phyloP scores from a whole-genome alignment of 2,888 invertebrate species.

The Drosophila buzzatii region DNA sequence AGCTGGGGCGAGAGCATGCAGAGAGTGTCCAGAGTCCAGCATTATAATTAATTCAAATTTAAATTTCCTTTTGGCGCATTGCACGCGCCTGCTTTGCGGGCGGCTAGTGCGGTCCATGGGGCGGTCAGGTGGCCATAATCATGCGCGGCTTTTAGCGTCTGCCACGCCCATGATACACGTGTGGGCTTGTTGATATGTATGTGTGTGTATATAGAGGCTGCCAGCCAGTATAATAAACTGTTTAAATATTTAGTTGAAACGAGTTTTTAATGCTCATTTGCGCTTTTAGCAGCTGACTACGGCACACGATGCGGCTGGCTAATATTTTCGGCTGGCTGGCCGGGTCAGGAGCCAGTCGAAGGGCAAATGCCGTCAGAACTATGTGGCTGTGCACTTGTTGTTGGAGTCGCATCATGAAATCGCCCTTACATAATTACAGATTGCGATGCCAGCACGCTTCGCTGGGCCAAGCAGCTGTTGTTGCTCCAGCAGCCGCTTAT shows the following conservation, averaged over 20 bases:
- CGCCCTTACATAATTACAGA: conserved; percentile 56
- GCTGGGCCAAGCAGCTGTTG: conserved; percentile 45
- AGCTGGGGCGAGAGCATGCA: background rate
- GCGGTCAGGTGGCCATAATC: conserved; percentile 53
- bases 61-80: conserved; percentile 74
- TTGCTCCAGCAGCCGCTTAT: conserved; percentile 54
- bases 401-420: conserved; percentile 38
- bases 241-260: conserved; percentile 79
- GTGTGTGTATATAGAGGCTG: conserved; percentile 20
- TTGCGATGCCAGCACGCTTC: conserved; percentile 46
- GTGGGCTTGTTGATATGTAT: conserved; percentile 7
- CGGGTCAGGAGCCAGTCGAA: conserved; percentile 25
- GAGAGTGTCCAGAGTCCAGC: conserved; percentile 27
- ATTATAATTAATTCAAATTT: conserved; percentile 79
- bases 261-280: conserved; percentile 80
- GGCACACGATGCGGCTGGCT: background rate
- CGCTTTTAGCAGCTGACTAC: conserved; percentile 68
- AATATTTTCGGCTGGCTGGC: conserved; percentile 34
- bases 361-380: conserved; percentile 22
- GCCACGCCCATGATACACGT: conserved; percentile 45
- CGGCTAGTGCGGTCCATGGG: background rate
- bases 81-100: conserved; percentile 45
- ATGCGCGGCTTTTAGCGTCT: conserved; percentile 49
- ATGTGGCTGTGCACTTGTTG: conserved; percentile 18
- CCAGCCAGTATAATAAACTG: conserved; percentile 75